Percentiles rank a stretch among this genome's conserved stretches.
Conservation (phyloP, 2,113 vertebrate species). For the Gulo gulo region DNA sequence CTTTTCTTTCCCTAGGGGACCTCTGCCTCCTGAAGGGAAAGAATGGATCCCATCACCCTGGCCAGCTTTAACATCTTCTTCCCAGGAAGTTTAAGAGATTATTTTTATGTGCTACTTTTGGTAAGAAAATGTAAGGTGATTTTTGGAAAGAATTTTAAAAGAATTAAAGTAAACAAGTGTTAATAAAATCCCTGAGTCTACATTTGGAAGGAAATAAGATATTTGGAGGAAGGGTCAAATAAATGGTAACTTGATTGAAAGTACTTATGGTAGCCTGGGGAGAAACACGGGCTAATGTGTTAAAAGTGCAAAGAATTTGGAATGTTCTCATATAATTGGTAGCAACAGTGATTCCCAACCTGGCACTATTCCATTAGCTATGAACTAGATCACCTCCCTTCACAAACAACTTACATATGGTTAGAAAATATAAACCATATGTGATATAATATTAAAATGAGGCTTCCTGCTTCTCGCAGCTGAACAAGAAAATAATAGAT, state of each 20-base stretch:
- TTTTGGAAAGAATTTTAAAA: background rate
- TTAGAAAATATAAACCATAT: conserved; percentile 17
- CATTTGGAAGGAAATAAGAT: background rate
- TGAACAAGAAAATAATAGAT: background rate
- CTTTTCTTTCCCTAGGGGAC: background rate
- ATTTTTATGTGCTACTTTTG: background rate
- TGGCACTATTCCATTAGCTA: background rate
- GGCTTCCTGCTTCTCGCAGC: background rate
- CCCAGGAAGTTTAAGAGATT: background rate
- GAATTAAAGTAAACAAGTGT: background rate
- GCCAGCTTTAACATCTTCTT: background rate
- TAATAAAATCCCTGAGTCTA: background rate
- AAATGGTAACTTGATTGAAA: background rate
- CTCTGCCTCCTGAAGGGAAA: background rate
- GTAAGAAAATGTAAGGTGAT: background rate
- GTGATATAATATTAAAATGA: background rate
- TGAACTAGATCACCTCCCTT: background rate
- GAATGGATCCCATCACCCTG: background rate
- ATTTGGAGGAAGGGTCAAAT: background rate
- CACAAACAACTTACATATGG: background rate
- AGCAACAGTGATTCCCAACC: background rate
- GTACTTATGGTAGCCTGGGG: background rate
- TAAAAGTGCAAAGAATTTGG: background rate
- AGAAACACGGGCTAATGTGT: background rate
- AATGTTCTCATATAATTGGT: background rate